Conservation (phyloP, 2,888 invertebrate genomes). For the Volucella inflata region DNA sequence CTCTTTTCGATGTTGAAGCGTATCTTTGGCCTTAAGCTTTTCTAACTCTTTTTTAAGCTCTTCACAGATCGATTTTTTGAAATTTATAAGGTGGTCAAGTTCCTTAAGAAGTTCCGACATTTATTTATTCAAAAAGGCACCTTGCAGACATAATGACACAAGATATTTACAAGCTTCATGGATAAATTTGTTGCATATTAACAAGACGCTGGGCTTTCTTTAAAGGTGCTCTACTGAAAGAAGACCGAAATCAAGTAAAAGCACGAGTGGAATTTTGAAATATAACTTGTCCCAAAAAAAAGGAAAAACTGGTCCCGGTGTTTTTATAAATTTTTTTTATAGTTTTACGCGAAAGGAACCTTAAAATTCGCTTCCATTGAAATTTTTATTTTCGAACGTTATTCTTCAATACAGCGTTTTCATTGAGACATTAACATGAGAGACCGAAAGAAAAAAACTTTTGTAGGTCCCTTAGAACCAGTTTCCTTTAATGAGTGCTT, state of each 20-base stretch:
- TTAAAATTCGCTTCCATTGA: constrained; percentile 32
- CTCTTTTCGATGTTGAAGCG: no score
- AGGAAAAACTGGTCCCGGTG: constrained; percentile 24
- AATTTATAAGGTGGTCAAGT: no score
- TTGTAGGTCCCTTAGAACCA: constrained; percentile 55
- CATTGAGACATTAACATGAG: constrained; percentile 40
- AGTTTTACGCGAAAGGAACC: not conserved
- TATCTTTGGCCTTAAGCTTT: no score
- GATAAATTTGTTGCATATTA: no score
- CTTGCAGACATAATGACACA: no score
- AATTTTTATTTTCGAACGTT: constrained; percentile 31
- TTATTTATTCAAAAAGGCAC: no score
- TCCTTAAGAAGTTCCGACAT: no score
- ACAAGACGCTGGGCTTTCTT: no score
- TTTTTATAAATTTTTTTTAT: constrained; percentile 10
- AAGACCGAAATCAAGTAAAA: constrained; percentile 20
- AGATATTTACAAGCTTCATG: no score
- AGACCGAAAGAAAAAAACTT: constrained; percentile 1
- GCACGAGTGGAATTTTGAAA: constrained; percentile 25
- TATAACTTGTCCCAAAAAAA: constrained; percentile 20
- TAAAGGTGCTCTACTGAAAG: constrained; percentile 1
- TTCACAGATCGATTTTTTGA: no score
- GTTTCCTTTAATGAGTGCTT: constrained; percentile 39
- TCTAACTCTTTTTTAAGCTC: no score
- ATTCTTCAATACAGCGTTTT: constrained; percentile 18